phyloP scores from a whole-genome alignment of 1,140 invertebrate genomes.

The Pseudomyrmex dendroicus region DNA sequence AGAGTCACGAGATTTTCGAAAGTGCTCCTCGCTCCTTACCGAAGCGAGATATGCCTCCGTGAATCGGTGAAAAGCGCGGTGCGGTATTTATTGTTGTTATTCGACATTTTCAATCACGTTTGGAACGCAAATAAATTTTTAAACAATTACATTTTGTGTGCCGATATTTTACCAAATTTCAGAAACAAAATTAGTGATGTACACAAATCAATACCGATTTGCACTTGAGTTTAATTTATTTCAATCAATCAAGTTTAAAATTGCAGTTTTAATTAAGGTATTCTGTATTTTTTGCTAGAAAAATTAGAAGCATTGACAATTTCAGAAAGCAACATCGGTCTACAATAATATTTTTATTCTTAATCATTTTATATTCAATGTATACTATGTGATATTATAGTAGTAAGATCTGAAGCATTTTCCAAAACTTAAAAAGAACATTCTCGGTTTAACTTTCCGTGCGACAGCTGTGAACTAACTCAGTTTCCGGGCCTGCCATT shows the following conservation, averaged over 20 bases:
- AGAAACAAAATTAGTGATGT: not conserved
- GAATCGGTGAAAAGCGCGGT: constrained; percentile 10
- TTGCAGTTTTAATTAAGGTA: not conserved
- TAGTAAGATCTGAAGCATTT: too few species aligned
- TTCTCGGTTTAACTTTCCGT: constrained; percentile 22
- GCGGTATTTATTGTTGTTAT: not conserved
- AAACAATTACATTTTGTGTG: constrained; percentile 10
- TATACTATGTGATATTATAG: too few species aligned
- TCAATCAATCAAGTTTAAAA: not conserved
- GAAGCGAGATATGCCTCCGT: constrained; percentile 13
- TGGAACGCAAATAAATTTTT: not conserved
- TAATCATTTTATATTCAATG: too few species aligned
- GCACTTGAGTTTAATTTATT: not conserved
- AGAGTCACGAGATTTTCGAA: constrained; percentile 75
- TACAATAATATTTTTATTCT: too few species aligned
- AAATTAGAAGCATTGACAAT: too few species aligned
- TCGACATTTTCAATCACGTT: constrained; percentile 32
- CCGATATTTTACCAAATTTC: not conserved
- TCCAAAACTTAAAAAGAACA: not conserved
- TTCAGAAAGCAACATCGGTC: too few species aligned
- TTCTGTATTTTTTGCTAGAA: too few species aligned
- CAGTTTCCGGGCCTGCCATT: constrained; percentile 22
- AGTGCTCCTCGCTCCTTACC: constrained; percentile 56
- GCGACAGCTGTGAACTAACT: constrained; percentile 27
- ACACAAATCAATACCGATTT: not conserved